A percentile compares a stretch with the other conserved stretches of the same genome.
Conservation (phyloP, 2,797 vertebrate genomes). For the Sebastes jordani region DNA sequence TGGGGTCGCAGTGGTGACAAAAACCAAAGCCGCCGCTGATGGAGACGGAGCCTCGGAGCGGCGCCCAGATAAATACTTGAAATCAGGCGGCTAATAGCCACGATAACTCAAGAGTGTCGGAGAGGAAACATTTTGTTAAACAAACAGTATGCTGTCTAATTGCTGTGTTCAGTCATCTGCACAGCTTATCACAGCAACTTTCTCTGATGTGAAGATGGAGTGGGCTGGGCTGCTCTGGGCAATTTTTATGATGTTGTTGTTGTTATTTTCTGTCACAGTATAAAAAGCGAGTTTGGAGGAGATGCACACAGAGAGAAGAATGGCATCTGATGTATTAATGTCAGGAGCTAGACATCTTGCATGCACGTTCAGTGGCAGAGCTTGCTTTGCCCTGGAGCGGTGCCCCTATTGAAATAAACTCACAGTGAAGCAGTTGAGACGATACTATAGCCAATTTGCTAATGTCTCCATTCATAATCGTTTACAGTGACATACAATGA, state of each 20-base stretch:
- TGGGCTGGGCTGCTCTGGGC: constrained; percentile 52
- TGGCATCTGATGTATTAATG: constrained; percentile 12
- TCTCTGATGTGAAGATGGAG: constrained; percentile 62
- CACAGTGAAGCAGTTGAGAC: neutral
- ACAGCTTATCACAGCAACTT: constrained; percentile 75
- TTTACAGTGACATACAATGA: neutral
- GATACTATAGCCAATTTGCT: constrained; percentile 8
- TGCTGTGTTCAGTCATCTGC: constrained; percentile 91
- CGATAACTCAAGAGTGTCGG: constrained; percentile 92
- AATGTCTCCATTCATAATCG: constrained; percentile 15
- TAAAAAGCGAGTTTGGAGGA: constrained; percentile 4
- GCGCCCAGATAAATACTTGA: constrained; percentile 88
- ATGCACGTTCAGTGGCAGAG: constrained; percentile 2
- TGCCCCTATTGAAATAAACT: constrained; percentile 5
- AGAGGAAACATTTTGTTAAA: constrained; percentile 89
- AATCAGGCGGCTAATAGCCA: constrained; percentile 92
- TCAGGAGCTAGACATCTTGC: constrained; percentile 30
- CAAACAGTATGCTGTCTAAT: constrained; percentile 95
- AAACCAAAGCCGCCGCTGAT: constrained; percentile 78
- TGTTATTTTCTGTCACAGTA: constrained; percentile 33
- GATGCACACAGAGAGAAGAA: constrained; percentile 30
- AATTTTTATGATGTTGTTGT: constrained; percentile 27
- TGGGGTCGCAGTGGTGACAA: constrained; percentile 66
- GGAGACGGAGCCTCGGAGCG: constrained; percentile 79
- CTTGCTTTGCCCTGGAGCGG: constrained; percentile 8